Evolutionary conservation across 2,113 vertebrate species (phyloP), one percentile per base, ranked within the genome.

Genomic region (Semicossyphus pulcher): DNA sequence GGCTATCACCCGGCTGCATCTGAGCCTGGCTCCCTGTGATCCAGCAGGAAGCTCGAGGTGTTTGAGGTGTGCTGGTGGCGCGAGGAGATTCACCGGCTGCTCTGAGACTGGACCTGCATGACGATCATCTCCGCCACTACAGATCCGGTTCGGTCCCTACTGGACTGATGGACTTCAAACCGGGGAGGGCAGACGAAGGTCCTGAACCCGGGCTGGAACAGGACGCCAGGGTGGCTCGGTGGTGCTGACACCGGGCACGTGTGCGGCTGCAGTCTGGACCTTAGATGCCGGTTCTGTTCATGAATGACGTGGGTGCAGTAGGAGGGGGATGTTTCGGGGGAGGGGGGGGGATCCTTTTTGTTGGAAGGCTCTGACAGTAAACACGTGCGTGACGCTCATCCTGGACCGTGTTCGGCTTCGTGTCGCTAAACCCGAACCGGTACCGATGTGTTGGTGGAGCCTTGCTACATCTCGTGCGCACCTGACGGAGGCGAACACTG

Each of bases 251-350:
- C 18, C 11, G 16, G n/a, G 31, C 2, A 29, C 49, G 20, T 54
- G 51, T 45, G n/a, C 16, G 74, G 61, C 29, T 37, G 32, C 36
- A 39, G 26, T 28, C 77, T 86, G 49, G 76, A 37, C 21, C 61
- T 32, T 10, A 21, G 14, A 23, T 31, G 70, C 21, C 61, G 69
- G 57, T 75, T 72, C 39, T 74, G 44, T 48, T 80, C 80, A 63
- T 86, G 29, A 20, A 61, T 71, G 48, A 88, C 78, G 74, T 79
- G 81, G 47, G 39, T 56, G n/a, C 52, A 26, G 32, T 3, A 14
- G 26, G 53, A 37, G 15, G 60, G 23, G 48, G 71, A 56, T 25
- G 52, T 7, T 25, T 18, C 1, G 14, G 10, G 1, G 53, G 16
- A 4, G 23, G 1, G 53, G 16, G 5, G 23, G 21, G 44, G 16